Evolutionary conservation across 2,113 vertebrate genomes (phyloP).

Genomic region (Halcyon malimbica): DNA sequence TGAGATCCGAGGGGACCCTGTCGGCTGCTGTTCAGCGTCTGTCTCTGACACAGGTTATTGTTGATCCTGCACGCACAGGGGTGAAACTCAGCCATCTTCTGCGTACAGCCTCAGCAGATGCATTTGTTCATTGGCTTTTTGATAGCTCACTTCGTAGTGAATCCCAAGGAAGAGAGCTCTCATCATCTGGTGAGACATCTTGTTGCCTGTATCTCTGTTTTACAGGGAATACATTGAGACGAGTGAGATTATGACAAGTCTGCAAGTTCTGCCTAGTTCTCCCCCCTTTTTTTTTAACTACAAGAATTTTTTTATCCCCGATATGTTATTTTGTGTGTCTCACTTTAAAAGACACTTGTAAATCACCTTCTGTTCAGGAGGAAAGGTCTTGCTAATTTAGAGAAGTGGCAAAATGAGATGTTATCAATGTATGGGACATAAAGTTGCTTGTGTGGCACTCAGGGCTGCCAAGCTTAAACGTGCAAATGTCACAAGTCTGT

Average conservation of each 20-base stretch:
- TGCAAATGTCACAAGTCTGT: neutral
- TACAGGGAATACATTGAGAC: neutral
- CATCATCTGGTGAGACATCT: neutral
- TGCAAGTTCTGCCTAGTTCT: neutral
- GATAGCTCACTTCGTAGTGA: neutral
- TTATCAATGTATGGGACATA: neutral
- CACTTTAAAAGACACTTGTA: neutral
- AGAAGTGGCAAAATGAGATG: neutral
- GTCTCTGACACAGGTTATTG: neutral
- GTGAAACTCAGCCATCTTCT: neutral
- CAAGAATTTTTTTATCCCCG: neutral
- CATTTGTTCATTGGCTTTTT: neutral
- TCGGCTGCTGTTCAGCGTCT: neutral
- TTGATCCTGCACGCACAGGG: neutral
- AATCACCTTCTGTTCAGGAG: neutral
- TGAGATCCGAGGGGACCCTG: neutral
- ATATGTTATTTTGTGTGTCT: neutral
- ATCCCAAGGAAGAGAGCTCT: neutral
- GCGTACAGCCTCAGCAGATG: neutral
- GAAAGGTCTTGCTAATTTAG: neutral
- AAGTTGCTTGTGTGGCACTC: neutral
- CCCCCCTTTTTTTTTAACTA: neutral
- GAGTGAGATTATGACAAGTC: neutral
- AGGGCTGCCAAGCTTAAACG: neutral
- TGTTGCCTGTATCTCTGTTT: neutral